Conservation (phyloP, 2,888 invertebrate genomes). For the Nemurella pictetii region DNA sequence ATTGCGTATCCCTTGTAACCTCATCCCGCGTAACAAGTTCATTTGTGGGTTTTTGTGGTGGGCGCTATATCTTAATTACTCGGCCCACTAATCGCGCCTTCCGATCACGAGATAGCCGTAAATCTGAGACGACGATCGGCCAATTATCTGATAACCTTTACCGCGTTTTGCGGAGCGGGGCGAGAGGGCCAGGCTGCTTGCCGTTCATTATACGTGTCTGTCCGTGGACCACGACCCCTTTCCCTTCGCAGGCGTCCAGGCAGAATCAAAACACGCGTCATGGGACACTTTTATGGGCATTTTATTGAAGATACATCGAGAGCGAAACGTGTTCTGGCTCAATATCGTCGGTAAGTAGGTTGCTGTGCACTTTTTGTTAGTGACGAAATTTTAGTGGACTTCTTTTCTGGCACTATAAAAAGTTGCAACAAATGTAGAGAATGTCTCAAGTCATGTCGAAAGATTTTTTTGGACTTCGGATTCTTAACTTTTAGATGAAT, state of each 20-base stretch:
- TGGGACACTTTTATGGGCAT: not conserved
- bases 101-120: conserved; percentile 9
- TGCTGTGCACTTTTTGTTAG: not conserved
- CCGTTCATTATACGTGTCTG: too few relatives aligned
- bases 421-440: not conserved
- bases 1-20: not conserved
- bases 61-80: conserved; percentile 23
- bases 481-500: not conserved
- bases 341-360: not conserved
- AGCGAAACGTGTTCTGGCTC: not conserved
- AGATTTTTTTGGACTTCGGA: conserved; percentile 1
- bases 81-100: conserved; percentile 1
- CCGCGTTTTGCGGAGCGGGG: not conserved
- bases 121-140: not conserved
- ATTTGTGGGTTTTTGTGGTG: conserved; percentile 1
- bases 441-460: not conserved
- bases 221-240: not conserved
- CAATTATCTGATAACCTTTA: conserved; percentile 13
- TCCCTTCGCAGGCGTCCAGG: not conserved
- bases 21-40: not conserved
- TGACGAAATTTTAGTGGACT: not conserved
- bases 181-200: not conserved
- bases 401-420: not conserved
- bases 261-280: not conserved
- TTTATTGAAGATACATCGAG: not conserved